Evolutionary conservation across 2,113 vertebrate genomes (phyloP), one percentile per base, ranked within the genome.

Genomic region (Paraplagusia blochii): DNA sequence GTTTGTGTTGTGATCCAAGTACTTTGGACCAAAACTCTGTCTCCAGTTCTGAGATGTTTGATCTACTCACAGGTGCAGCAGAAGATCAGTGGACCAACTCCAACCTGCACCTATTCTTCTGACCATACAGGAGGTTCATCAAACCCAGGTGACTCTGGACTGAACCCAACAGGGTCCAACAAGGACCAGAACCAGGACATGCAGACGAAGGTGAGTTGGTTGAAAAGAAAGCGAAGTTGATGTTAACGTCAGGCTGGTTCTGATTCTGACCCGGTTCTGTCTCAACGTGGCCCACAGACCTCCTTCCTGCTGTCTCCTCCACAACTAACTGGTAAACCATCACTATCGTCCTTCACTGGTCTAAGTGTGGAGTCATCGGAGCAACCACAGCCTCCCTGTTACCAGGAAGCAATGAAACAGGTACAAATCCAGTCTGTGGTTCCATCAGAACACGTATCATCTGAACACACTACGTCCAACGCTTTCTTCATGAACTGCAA

Each of bases 331-430:
- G 86, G 88, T 95, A 94, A 83, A 90, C 93, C 89, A 87, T 84
- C 91, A 71, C 81, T 91, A 88, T 85, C 92, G 72, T 88, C 85
- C 80, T 93, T 95, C 92, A 91, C 87, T 91, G 95, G 93, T 85
- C 90, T 93, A 87, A 90, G 86, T 73, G 88, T 91, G 85, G 80
- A 90, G 70, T 89, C 90, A 84, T 89, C 92, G 77, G 91, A 93
- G 81, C 81, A 91, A 90, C 93, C 92, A 85, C 94, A 95, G 88
- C 95, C 93, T 85, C 95, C 95, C 60, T 92, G 94, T 82, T 95
- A 96, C 84, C 93, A 95, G 90, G 95, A 96, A 90, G 95, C 95
- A 88, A 88, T 97, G 53, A 95, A 95, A 86, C 95, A 95, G 95
- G 94, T 95, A 94, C 90, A 90, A 86, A 61, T 77, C 48, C 50